Evolutionary conservation across 2,113 vertebrate species (phyloP).

Genomic region (Trogon melanurus): DNA sequence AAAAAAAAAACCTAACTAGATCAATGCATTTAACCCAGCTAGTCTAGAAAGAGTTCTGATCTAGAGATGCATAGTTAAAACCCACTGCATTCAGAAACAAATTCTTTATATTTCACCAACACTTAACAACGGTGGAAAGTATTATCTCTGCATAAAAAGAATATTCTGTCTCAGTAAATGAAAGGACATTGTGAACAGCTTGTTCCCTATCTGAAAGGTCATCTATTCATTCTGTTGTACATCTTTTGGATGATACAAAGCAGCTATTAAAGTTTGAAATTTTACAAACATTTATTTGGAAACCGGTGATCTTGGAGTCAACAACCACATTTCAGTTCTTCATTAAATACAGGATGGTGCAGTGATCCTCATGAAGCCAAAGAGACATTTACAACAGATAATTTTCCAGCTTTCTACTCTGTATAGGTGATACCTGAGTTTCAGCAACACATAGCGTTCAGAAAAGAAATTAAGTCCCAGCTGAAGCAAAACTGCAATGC

Average conservation of each 20-base stretch:
- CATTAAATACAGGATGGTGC: neutral
- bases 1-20: neutral
- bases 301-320: neutral
- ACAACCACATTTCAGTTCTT: neutral
- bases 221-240: neutral
- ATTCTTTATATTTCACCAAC: slow-evolving; percentile 58
- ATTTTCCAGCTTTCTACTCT: neutral
- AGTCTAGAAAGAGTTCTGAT: neutral
- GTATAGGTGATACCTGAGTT: neutral
- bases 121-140: slow-evolving; percentile 30
- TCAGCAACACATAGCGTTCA: neutral
- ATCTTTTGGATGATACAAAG: slow-evolving; percentile 12
- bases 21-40: neutral
- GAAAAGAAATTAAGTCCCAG: neutral
- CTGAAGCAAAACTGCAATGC: neutral
- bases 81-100: neutral
- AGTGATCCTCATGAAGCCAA: neutral
- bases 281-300: slow-evolving; percentile 51
- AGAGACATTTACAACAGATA: neutral
- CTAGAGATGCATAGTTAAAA: neutral
- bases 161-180: slow-evolving; percentile 56
- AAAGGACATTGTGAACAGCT: slow-evolving; percentile 24
- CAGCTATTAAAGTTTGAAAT: neutral
- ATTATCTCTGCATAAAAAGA: slow-evolving; percentile 39
- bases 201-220: slow-evolving; percentile 44